Evolutionary conservation across 2,888 invertebrate species (phyloP), one percentile per base, ranked within the genome.

Genomic region (Ormyrus labotus): DNA sequence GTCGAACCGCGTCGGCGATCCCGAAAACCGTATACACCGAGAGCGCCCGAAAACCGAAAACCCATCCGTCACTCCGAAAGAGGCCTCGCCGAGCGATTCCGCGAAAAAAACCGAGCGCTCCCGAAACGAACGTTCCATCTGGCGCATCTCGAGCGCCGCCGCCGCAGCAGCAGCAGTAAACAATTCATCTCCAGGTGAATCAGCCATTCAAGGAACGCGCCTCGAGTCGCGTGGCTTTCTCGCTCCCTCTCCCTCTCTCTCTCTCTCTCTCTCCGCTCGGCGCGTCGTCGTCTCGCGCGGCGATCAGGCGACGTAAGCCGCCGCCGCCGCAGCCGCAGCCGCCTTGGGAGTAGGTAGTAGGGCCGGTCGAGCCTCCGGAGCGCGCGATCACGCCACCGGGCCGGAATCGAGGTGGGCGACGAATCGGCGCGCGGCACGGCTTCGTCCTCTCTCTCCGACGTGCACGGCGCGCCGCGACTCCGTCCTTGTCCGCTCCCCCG

Each of bases 381-480:
- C 55, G 19, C 19, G 19, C 19, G 19, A 81, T 81, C 81, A 81
- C 81, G 81, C 81, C 81, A 81, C 81, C 78, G 78, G 19, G 53
- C 48, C 75, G 72, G 68, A 71, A 69, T 69, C 81, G 81, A 78
- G 78, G 78, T 74, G 47, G 72, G 71, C 78, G 81, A 79, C 81
- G 78, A 81, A 81, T 81, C 81, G 75, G 47, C 53, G 78, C 70
- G 3, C 58, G 51, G n/a, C 73, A 45, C 47, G 9, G n/a, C 11
- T 9, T 50, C 34, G 10, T 10, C 57, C 63, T 78, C 81, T 81
- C 81, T 45, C 78, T 81, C 77, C 19, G 69, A 48, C 81, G 19
- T 11, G 51, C 19, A 0, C 45, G n/a, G 6, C 5, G 2, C 7
- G 48, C 55, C 11, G 9, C 34, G 64, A 19, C 34, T 58, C 78